A percentile compares a stretch with the other conserved stretches of the same genome.
phyloP scores from a whole-genome alignment of 2,888 invertebrate genomes.

The Invenusta paracnida region DNA sequence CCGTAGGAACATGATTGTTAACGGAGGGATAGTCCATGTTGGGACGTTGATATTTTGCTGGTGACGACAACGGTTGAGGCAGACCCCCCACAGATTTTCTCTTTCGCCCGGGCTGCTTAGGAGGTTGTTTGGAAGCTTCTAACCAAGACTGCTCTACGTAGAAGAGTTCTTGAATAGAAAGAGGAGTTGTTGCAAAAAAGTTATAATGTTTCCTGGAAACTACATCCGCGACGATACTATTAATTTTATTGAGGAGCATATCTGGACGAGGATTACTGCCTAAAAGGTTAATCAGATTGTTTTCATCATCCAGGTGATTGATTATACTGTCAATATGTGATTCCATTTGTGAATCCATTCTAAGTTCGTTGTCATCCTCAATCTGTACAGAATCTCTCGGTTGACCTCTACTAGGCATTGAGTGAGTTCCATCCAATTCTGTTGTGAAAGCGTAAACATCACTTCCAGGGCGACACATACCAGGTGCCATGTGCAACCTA shows the following conservation, averaged over 20 bases:
- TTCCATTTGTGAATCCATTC: constrained; percentile 35
- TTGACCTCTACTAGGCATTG: not conserved
- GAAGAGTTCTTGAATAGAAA: not conserved
- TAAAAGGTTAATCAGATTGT: constrained; percentile 14
- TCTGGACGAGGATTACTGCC: not conserved
- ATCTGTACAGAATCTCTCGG: not conserved
- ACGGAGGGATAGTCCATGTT: not conserved
- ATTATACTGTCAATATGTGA: constrained; percentile 41
- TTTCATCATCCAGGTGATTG: constrained; percentile 26
- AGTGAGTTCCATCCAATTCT: constrained; percentile 7
- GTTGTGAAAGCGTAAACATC: constrained; percentile 35
- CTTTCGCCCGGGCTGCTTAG: not conserved
- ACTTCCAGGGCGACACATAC: too few species aligned
- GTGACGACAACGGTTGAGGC: not conserved
- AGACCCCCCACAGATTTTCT: not conserved
- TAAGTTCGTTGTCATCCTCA: not conserved
- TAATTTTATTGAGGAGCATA: not conserved
- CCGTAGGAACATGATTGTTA: not conserved
- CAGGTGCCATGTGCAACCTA: too few species aligned
- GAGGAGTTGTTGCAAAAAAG: constrained; percentile 16
- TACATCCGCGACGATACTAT: not conserved
- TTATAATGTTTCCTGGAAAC: not conserved
- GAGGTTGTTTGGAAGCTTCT: not conserved
- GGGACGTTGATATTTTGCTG: not conserved
- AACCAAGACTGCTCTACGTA: constrained; percentile 13